Base-by-base conservation (phyloP, 2,888 invertebrate species). In the Ichneumon xanthorius region DNA sequence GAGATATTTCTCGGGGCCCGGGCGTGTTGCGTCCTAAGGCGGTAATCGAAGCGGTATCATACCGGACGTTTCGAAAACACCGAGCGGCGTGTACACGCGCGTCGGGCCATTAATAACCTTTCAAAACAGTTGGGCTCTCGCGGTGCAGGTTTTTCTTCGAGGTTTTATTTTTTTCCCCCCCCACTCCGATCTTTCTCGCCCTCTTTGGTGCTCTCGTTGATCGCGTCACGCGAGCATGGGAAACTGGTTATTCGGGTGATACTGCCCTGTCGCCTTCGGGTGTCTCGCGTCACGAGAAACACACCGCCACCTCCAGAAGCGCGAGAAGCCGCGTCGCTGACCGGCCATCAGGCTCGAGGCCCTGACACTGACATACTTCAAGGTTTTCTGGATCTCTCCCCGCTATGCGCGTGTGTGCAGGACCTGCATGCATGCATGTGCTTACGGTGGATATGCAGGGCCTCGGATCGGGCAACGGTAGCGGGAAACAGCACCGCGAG, bases 341-440 rank as follows among this genome's bases (percentile, higher is more conserved):
- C 91, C 90, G 92, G 92, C 87, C 87, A 73, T 75, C 76, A 53
- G 89, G 84, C 85, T 87, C 87, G 87, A 87, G 89, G 87, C 91
- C 92, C 88, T 93, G 93, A 93, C 92, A 92, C 90, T 93, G 93
- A 92, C 91, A 92, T 90, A 90, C 89, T 89, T 90, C 92, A 92
- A 92, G 92, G 93, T 89, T 90, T 87, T 88, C 80, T 84, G 73
- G 82, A 86, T 80, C 73, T 80, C 83, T 75, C 22, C 50, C 68
- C 40, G 45, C 63, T 67, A 80, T 75, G 22, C 65, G 19, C 14
- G 22, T 45, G 19, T 19, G 9, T 22, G 11, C 26, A 4, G 4
- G 45, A 14, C 26, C 0, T 22, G 7, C 26, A 22, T 19, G 22
- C 22, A 4, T 58, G 22, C 22, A 26, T 26, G 58, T 26, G 11